Percentiles rank a stretch among this genome's conserved stretches.
These are phyloP conservation scores for Sapayoa aenigma DNA, from an alignment of 2,113 vertebrate genomes.

Conservation along the genomic window DNA sequence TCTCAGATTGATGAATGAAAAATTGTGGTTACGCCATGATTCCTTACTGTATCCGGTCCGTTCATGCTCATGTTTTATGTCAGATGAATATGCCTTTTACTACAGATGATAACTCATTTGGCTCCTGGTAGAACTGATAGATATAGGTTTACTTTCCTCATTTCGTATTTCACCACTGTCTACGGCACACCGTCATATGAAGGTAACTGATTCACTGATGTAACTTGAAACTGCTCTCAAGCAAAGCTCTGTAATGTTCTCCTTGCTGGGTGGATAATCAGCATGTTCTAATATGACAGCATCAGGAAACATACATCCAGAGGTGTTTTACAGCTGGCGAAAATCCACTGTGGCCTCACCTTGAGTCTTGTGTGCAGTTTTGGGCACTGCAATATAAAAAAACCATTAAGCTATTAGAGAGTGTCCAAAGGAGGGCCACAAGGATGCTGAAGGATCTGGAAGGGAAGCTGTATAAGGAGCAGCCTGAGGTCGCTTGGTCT, in stretches of 20 bases:
- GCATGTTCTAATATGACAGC: neutral
- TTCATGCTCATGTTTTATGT: neutral
- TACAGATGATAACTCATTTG: neutral
- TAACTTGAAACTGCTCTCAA: neutral
- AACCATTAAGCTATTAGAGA: neutral
- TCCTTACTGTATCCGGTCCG: neutral
- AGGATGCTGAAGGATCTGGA: neutral
- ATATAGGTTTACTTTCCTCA: neutral
- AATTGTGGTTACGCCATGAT: neutral
- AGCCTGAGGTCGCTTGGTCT: neutral
- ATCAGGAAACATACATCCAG: neutral
- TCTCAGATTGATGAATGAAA: neutral
- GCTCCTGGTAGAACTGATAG: neutral
- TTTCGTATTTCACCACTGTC: neutral
- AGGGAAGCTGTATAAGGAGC: neutral
- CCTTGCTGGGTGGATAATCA: neutral
- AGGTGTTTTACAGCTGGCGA: neutral
- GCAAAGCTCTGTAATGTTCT: slow-evolving; percentile 6
- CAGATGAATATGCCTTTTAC: neutral
- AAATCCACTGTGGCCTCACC: neutral
- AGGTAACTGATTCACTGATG: neutral
- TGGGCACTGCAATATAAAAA: neutral
- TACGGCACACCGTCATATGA: neutral
- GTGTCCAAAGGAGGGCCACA: neutral
- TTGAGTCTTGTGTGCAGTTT: neutral